These are phyloP conservation scores for Empis livida DNA, from an alignment of 2,888 invertebrate genomes.

Conservation along the genomic window DNA sequence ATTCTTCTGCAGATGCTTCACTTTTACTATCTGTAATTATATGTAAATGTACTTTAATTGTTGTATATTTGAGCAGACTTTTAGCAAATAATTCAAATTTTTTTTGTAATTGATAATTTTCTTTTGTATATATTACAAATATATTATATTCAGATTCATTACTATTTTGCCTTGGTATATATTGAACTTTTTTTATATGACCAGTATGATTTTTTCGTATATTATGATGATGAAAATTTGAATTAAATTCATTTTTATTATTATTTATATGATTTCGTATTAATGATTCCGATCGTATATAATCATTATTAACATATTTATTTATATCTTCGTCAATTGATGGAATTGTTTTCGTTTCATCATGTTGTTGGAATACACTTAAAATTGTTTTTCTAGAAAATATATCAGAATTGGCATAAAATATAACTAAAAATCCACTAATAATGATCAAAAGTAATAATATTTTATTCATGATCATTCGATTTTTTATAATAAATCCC, in stretches of 20 bases:
- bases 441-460: constrained; percentile 24
- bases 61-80: constrained; percentile 28
- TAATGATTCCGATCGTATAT: neutral
- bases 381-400: constrained; percentile 14
- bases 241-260: neutral
- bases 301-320: neutral
- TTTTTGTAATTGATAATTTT: constrained; percentile 30
- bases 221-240: constrained; percentile 4
- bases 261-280: neutral
- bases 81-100: constrained; percentile 33
- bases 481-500: no score
- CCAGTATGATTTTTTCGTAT: neutral
- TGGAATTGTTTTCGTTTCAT: neutral
- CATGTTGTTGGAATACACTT: constrained; percentile 9
- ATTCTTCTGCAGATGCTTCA: constrained; percentile 39
- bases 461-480: constrained; percentile 23
- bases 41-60: constrained; percentile 42
- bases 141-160: constrained; percentile 26
- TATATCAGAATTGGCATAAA: constrained; percentile 27
- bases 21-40: constrained; percentile 49
- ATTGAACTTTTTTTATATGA: constrained; percentile 12
- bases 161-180: constrained; percentile 10
- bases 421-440: constrained; percentile 26
- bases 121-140: constrained; percentile 32
- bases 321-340: constrained; percentile 1